Conservation (phyloP, 2,888 invertebrate genomes). For the Chirona hameri region DNA sequence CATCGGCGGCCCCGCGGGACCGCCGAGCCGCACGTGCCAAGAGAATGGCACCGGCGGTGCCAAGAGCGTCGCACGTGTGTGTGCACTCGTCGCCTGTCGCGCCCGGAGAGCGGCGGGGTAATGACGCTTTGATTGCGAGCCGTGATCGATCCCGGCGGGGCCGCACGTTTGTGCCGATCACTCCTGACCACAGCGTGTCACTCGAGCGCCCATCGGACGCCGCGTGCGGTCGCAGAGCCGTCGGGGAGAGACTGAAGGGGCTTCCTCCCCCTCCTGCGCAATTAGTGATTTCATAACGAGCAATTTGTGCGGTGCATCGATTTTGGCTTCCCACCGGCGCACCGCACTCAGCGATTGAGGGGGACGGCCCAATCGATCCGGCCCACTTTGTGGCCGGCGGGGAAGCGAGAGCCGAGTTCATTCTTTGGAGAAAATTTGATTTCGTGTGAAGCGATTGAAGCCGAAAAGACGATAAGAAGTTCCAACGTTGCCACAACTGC, state of each 20-base stretch:
- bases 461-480: not conserved
- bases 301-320: slow-evolving; percentile 13
- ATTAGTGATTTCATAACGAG: slow-evolving; percentile 22
- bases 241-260: not conserved
- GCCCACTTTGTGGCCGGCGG: not conserved
- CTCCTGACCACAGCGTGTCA: not conserved
- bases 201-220: not conserved
- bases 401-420: not conserved
- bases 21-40: not conserved
- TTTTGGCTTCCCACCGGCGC: not conserved
- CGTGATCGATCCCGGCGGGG: not conserved
- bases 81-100: not conserved
- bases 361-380: not conserved
- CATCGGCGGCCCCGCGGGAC: too few relatives aligned
- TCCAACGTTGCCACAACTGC: not conserved
- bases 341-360: not conserved
- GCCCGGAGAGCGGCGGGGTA: not conserved
- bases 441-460: not conserved
- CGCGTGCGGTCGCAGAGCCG: not conserved
- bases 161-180: not conserved
- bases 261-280: not conserved
- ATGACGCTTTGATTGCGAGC: not conserved
- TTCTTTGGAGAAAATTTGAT: not conserved
- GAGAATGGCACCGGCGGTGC: not conserved
- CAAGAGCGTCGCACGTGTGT: not conserved